Base-by-base conservation (phyloP, 1,140 invertebrate species). In the Lethrus apterus region DNA sequence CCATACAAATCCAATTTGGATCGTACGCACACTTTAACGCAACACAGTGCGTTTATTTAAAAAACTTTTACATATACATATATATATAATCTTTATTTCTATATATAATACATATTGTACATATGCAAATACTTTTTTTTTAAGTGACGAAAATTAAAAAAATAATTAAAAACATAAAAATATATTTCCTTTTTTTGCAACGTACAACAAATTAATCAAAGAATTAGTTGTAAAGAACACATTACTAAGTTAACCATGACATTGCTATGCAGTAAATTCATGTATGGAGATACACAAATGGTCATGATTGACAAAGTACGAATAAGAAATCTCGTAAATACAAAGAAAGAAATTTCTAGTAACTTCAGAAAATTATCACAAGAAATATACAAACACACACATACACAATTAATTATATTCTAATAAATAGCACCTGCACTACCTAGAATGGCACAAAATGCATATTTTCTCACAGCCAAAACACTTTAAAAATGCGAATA, bases 21-120 rank as follows among this genome's bases (percentile, higher is more conserved):
- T 48, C 54, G 33, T 48, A 52, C 30, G 51, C 29, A 47, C 30
- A 48, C 38, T 29, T 13, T 45, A 55, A 49, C 34, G 48, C 15
- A 48, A 34, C 44, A 24, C 20, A 13, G 29, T 32, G 41, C 35
- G 35, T 29, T 29, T 40, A 38, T 50, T 44, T 18, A 34, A 20
- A 11, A 14, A 8, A 21, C 24, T 38, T 38, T 42, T 42, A 42
- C 40, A 42, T 42, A 42, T 42, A 42, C 40, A 42, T 38, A 38
- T 42, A 38, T 38, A 8, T 38, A 42, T 33, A 33, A 33, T 33
- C 23, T 42, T 26, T 42, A 26, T 41, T 41, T 41, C 23, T 42
- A 42, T 42, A 26, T 42, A 42, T 42, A 42, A 29, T 42, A 42
- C 40, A 42, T 24, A 42, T 26, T 42, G 40, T 42, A 42, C 40